Conservation (phyloP, 2,888 invertebrate species). For the Drosophila antonietae region DNA sequence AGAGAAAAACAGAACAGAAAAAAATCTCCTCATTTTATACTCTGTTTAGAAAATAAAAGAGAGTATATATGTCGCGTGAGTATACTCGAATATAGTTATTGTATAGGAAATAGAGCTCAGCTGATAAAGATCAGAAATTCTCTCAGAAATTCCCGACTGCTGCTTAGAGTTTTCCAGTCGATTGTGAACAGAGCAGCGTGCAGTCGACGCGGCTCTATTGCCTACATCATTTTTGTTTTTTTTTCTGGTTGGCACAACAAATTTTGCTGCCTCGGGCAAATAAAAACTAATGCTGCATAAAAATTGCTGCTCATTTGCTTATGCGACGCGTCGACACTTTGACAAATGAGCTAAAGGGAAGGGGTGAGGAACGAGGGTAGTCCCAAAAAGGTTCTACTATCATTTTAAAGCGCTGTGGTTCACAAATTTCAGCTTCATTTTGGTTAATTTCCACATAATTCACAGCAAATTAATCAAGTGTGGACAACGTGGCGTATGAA, state of each 20-base stretch:
- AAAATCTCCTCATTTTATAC: constrained; percentile 38
- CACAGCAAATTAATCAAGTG: constrained; percentile 64
- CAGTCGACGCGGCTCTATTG: not conserved
- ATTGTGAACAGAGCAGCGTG: not conserved
- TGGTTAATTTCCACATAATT: constrained; percentile 43
- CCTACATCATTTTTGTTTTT: not conserved
- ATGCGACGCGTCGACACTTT: constrained; percentile 54
- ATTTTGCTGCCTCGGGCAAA: constrained; percentile 55
- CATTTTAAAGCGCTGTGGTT: constrained; percentile 3
- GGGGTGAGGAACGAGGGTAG: not conserved
- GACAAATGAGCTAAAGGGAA: constrained; percentile 62
- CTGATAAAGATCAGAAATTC: not conserved
- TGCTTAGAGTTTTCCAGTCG: too few species aligned
- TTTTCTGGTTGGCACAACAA: constrained; percentile 14
- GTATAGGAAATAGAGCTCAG: not conserved
- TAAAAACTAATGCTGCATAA: constrained; percentile 64
- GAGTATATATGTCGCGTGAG: not conserved
- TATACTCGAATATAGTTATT: not conserved
- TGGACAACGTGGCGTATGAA: constrained; percentile 34
- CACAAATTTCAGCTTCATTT: constrained; percentile 5
- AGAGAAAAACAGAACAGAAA: constrained; percentile 33
- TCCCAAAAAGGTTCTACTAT: constrained; percentile 10
- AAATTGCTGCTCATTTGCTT: constrained; percentile 67
- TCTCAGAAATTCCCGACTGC: not conserved
- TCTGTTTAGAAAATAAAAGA: not conserved